phyloP scores from a whole-genome alignment of 1,140 invertebrate genomes.

The Choristoneura fumiferana region DNA sequence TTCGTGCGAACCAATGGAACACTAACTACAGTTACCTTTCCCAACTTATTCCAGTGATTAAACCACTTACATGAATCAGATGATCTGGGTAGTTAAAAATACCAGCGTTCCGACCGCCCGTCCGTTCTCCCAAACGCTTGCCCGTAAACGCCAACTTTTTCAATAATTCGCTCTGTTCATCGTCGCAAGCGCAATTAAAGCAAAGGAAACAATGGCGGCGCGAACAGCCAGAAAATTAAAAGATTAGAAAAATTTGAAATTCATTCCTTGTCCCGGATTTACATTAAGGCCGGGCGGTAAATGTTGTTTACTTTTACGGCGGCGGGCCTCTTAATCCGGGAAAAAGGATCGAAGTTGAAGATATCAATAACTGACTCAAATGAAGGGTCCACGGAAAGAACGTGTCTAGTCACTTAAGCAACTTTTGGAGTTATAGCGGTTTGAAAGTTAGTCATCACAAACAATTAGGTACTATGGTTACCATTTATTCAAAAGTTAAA shows the following conservation, averaged over 20 bases:
- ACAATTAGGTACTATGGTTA: too few relatives aligned
- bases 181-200: slow-evolving; percentile 15
- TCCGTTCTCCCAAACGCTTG: not conserved
- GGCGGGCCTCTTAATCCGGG: slow-evolving; percentile 7
- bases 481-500: too few relatives aligned
- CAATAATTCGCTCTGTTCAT: slow-evolving; percentile 17
- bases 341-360: too few relatives aligned
- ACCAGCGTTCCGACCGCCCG: not conserved
- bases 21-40: too few relatives aligned
- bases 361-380: too few relatives aligned
- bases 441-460: too few relatives aligned
- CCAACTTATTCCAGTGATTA: too few relatives aligned
- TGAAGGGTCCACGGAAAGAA: too few relatives aligned
- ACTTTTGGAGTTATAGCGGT: too few relatives aligned
- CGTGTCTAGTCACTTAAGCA: too few relatives aligned
- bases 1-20: too few relatives aligned
- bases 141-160: slow-evolving; percentile 10
- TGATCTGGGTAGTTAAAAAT: not conserved
- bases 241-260: slow-evolving; percentile 18
- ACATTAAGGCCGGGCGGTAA: slow-evolving; percentile 6
- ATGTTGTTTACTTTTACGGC: slow-evolving; percentile 15
- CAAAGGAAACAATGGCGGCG: slow-evolving; percentile 11
- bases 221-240: slow-evolving; percentile 18
- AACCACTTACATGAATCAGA: too few relatives aligned
- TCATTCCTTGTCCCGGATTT: slow-evolving; percentile 16